phyloP scores from a whole-genome alignment of 2,113 vertebrate species.

The Cettia cetti region DNA sequence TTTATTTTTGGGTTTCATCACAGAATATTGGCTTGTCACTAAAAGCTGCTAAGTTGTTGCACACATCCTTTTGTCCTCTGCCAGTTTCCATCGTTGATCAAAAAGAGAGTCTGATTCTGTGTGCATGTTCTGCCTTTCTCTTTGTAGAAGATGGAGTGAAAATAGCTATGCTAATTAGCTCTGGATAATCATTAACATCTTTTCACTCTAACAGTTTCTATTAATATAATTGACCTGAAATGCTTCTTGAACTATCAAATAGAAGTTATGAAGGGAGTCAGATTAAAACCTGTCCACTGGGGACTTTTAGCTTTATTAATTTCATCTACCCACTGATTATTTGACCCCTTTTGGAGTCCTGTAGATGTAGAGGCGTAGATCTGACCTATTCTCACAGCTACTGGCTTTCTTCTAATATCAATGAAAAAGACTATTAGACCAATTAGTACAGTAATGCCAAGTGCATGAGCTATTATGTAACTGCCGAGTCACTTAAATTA shows the following conservation, averaged over 20 bases:
- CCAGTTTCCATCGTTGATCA: background rate
- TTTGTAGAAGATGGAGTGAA: conserved; percentile 16
- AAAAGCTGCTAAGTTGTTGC: background rate
- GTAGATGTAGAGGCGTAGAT: background rate
- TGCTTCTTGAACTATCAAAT: conserved; percentile 11
- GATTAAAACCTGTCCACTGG: conserved; percentile 2
- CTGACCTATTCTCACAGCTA: background rate
- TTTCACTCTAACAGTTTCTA: conserved; percentile 34
- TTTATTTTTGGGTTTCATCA: conserved; percentile 5
- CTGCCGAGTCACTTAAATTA: background rate
- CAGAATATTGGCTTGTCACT: background rate
- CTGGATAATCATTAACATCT: conserved; percentile 39
- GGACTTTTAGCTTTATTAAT: background rate
- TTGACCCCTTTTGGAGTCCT: background rate
- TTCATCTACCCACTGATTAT: background rate
- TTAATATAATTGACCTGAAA: conserved; percentile 51
- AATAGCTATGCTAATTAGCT: conserved; percentile 50
- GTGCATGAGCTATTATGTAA: background rate
- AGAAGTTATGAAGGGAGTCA: conserved; percentile 12
- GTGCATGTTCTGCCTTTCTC: conserved; percentile 5
- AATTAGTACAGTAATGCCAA: background rate
- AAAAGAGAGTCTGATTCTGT: background rate
- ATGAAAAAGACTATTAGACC: background rate
- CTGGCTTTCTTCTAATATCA: background rate
- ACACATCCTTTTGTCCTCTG: background rate